Conservation (phyloP, 2,797 vertebrate genomes). For the Crenichthys baileyi region DNA sequence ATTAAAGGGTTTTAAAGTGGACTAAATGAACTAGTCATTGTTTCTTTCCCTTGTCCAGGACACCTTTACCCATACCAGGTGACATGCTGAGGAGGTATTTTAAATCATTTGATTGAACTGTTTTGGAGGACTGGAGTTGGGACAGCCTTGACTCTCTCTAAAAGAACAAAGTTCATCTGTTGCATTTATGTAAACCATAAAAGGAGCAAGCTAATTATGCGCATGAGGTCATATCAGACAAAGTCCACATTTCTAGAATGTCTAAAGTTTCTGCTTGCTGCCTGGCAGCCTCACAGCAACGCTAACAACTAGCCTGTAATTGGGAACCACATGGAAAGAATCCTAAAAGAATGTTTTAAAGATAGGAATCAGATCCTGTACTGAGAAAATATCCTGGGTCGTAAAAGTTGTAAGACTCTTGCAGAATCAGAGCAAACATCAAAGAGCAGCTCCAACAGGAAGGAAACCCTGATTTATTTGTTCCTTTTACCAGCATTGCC, state of each 20-base stretch:
- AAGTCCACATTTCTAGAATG: not conserved
- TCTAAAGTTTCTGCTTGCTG: slow-evolving; percentile 8
- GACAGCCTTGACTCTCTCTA: not conserved
- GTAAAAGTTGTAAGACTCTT: not conserved
- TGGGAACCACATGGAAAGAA: slow-evolving; percentile 1
- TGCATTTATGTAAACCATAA: not conserved
- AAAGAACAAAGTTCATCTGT: not conserved
- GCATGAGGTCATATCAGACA: too few species aligned
- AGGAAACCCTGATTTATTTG: not conserved
- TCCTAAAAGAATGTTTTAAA: not conserved
- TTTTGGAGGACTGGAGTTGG: not conserved
- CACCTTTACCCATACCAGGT: too few species aligned
- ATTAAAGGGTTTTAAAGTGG: too few species aligned
- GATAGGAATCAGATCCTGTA: not conserved
- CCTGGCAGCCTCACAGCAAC: slow-evolving; percentile 7
- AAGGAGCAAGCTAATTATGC: not conserved
- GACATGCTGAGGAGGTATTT: not conserved
- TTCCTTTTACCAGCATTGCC: not conserved
- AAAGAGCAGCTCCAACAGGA: not conserved
- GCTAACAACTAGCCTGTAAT: not conserved
- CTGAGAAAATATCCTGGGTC: not conserved
- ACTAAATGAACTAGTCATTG: too few species aligned
- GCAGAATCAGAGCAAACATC: too few species aligned
- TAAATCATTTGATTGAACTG: not conserved
- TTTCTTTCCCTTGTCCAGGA: too few species aligned